Percentiles rank a stretch among this genome's conserved stretches.
phyloP scores from a whole-genome alignment of 2,888 invertebrate species.

The Galerucella pusilla region DNA sequence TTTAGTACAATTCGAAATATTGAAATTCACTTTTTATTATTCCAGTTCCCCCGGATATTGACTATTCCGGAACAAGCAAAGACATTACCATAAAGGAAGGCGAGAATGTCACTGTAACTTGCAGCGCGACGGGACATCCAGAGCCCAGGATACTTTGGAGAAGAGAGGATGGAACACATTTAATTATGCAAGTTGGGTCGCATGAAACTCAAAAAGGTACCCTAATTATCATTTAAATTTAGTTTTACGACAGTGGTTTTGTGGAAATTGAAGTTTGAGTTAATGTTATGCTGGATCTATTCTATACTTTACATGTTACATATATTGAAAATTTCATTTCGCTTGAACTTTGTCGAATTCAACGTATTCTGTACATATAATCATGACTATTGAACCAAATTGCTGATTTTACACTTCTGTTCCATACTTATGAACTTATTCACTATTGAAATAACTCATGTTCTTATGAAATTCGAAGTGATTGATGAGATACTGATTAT shows the following conservation, averaged over 20 bases:
- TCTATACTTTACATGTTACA: no score
- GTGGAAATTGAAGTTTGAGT: background rate
- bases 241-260: background rate
- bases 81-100: constrained; percentile 72
- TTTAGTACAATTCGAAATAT: constrained; percentile 18
- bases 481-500: no score
- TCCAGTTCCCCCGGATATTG: constrained; percentile 73
- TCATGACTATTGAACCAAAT: no score
- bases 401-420: no score
- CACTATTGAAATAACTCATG: no score
- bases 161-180: constrained; percentile 69
- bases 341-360: no score
- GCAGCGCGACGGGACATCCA: constrained; percentile 71
- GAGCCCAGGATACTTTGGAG: constrained; percentile 71
- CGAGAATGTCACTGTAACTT: constrained; percentile 71
- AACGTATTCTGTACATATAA: no score
- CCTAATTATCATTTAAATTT: constrained; percentile 24
- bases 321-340: no score
- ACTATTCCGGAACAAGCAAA: constrained; percentile 71
- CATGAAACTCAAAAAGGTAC: constrained; percentile 65
- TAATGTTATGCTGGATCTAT: background rate
- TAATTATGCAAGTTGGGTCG: constrained; percentile 55
- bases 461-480: no score
- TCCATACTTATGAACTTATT: no score
- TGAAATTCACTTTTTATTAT: constrained; percentile 44